Evolutionary conservation across 2,888 invertebrate species (phyloP).

Genomic region (Hedychridium roseum): DNA sequence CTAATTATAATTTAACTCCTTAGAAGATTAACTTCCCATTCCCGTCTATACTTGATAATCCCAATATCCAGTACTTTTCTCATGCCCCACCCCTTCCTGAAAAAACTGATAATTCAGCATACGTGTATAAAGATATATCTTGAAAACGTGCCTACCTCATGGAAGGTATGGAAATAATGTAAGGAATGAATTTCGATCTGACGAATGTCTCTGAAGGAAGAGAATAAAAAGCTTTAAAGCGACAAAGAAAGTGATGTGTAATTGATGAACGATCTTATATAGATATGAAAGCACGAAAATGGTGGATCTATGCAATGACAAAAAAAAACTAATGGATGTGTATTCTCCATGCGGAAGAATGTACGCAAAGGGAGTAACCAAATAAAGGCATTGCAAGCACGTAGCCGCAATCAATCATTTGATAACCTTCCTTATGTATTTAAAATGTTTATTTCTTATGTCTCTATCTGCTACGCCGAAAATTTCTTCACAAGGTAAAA

Average conservation of each 20-base stretch:
- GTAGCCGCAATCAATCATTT: too few relatives aligned
- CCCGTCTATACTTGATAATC: constrained; percentile 12
- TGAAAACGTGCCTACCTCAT: constrained; percentile 32
- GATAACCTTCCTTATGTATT: too few relatives aligned
- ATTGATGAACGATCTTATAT: not conserved
- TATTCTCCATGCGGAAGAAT: constrained; percentile 38
- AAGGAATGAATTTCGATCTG: constrained; percentile 24
- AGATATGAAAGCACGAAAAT: not conserved
- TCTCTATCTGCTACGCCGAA: too few relatives aligned
- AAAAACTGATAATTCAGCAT: constrained; percentile 30
- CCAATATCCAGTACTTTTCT: constrained; percentile 36
- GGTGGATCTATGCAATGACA: constrained; percentile 9
- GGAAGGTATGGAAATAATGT: constrained; percentile 29
- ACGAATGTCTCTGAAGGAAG: constrained; percentile 24
- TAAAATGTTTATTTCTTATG: too few relatives aligned
- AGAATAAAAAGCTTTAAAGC: constrained; percentile 3
- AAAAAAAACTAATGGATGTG: constrained; percentile 20
- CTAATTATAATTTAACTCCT: constrained; percentile 59
- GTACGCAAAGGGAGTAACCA: constrained; percentile 51
- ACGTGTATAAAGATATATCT: constrained; percentile 45
- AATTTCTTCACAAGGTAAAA: too few relatives aligned
- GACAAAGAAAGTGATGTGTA: not conserved
- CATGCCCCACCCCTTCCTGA: constrained; percentile 33
- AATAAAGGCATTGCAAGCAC: constrained; percentile 55
- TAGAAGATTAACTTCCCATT: constrained; percentile 44